Conservation (phyloP, 2,113 vertebrate genomes). For the Urocitellus parryii region DNA sequence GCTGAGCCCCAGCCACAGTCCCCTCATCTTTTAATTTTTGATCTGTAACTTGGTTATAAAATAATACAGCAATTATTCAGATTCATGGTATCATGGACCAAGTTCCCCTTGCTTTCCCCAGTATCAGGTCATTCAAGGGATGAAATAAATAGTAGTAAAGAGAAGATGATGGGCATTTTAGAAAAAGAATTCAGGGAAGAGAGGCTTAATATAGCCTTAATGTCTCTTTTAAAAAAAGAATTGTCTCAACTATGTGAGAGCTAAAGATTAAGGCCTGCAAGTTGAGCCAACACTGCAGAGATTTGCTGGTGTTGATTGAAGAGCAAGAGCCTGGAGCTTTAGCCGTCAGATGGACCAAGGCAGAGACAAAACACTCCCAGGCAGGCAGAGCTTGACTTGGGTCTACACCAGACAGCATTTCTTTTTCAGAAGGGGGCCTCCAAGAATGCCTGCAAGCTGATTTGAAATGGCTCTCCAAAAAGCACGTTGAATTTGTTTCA, state of each 20-base stretch:
- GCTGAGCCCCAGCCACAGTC: too few species aligned
- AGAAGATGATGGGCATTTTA: neutral
- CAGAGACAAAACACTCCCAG: constrained; percentile 9
- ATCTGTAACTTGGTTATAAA: constrained; percentile 31
- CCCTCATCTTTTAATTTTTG: neutral
- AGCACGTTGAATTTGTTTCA: constrained; percentile 58
- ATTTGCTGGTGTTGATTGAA: constrained; percentile 62
- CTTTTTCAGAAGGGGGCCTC: constrained; percentile 61
- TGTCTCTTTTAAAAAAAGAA: constrained; percentile 65
- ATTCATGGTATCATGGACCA: neutral
- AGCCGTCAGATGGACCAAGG: constrained; percentile 35
- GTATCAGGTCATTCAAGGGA: neutral
- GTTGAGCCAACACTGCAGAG: constrained; percentile 33
- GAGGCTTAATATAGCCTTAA: constrained; percentile 44
- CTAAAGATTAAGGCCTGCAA: constrained; percentile 60
- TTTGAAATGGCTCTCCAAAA: constrained; percentile 44
- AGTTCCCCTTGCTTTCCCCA: neutral
- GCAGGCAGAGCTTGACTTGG: constrained; percentile 54
- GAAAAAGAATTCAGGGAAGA: constrained; percentile 59
- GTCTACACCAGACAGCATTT: constrained; percentile 60
- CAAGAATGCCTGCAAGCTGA: constrained; percentile 60
- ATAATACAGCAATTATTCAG: neutral
- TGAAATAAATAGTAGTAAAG: constrained; percentile 6
- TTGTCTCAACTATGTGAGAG: constrained; percentile 35
- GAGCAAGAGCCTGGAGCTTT: constrained; percentile 43